Base-by-base conservation (phyloP, 2,888 invertebrate species). In the Anorthoa munda region DNA sequence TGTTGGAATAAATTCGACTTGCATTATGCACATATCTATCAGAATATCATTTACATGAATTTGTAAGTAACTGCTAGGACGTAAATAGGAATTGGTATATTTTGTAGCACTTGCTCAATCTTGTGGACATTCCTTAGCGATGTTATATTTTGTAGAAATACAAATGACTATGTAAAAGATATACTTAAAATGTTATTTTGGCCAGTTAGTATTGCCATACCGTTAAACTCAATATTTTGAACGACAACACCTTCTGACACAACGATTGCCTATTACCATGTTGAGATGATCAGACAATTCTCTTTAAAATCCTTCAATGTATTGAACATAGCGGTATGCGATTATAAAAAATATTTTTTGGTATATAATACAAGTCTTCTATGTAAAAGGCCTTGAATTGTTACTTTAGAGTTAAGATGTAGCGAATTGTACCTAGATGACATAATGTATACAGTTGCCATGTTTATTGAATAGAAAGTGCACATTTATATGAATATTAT, bases 321-420 rank as follows among this genome's bases (percentile, higher is more conserved):
- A 66, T 60, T 64, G 48, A 63, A 46, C 73, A 58, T 56, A 79
- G 59, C 71, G n/a, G 63, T 72, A 75, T 66, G 51, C 21, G n/a
- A 23, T 69, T 64, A 63, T 50, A 72, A 72, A 66, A 39, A n/a
- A 73, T 78, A 77, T 64, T 83, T 81, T 81, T 75, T 75, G 72
- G 60, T 81, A 82, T 77, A 45, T 77, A 80, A 83, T 83, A 84
- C 72, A 88, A 84, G 88, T 90, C 87, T 91, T 90, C 89, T 91
- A 88, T 89, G 83, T 90, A 92, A 92, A 90, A 82, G 91, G 93
- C 93, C 93, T 94, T 94, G 86, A 86, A 90, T 89, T 91, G 87
- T 93, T 92, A 88, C 85, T 86, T 77, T 91, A 91, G 90, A 89
- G 67, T 61, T 87, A 88, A 88, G 80, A 84, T 77, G 69, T 84